Percentiles rank a stretch among this genome's conserved stretches.
Conservation (phyloP, 1,140 invertebrate genomes). For the Heliconius melpomene region DNA sequence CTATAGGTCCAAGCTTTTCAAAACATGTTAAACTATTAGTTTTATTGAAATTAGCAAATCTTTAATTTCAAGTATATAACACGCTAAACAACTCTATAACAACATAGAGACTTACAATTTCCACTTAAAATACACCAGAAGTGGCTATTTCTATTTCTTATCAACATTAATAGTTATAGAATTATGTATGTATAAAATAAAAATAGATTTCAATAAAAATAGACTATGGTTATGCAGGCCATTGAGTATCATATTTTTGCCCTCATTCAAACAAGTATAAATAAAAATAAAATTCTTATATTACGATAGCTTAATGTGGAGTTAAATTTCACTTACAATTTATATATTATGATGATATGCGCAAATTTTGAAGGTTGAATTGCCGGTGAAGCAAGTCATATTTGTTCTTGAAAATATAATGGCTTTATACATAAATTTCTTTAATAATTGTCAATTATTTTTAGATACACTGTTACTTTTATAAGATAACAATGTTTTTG, state of each 20-base stretch:
- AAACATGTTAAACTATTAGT: no score
- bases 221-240: background rate
- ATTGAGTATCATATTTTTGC: background rate
- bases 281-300: constrained; percentile 5
- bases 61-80: no score
- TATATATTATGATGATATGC: background rate
- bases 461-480: no score
- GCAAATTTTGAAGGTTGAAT: background rate
- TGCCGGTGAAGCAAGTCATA: background rate
- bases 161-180: background rate
- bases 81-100: no score
- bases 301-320: background rate
- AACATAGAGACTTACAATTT: no score
- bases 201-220: background rate
- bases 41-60: no score
- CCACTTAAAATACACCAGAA: background rate
- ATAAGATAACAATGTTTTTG: no score
- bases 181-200: background rate
- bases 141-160: background rate
- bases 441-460: no score
- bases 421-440: no score
- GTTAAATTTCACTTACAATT: background rate
- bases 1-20: no score
- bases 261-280: background rate
- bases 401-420: background rate